Evolutionary conservation across 2,888 invertebrate species (phyloP).

Genomic region (Laothoe populi): DNA sequence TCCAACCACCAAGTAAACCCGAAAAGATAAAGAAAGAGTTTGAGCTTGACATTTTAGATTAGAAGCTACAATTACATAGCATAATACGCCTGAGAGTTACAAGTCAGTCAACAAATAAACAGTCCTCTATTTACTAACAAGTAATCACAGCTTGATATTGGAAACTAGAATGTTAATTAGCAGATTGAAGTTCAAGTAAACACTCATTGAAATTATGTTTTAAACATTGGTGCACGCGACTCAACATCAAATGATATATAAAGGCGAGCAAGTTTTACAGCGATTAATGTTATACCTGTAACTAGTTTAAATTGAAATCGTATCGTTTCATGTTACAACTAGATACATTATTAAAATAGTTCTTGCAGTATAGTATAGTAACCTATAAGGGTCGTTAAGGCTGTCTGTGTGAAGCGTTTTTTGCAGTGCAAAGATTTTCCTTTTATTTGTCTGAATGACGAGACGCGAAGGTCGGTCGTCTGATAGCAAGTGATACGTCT

Average conservation of each 20-base stretch:
- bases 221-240: constrained; percentile 26
- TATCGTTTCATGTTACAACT: not conserved
- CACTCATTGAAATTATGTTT: constrained; percentile 32
- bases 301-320: not conserved
- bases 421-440: too few relatives aligned
- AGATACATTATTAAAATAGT: too few relatives aligned
- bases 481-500: too few relatives aligned
- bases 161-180: constrained; percentile 35
- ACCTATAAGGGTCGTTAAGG: too few relatives aligned
- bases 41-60: too few relatives aligned
- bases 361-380: too few relatives aligned
- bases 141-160: constrained; percentile 33
- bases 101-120: constrained; percentile 35
- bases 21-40: too few relatives aligned
- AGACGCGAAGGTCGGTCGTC: too few relatives aligned
- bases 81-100: not conserved
- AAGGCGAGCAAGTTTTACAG: constrained; percentile 10
- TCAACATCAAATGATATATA: not conserved
- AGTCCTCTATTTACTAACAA: constrained; percentile 34
- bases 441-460: too few relatives aligned
- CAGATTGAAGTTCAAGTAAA: constrained; percentile 49
- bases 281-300: not conserved
- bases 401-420: too few relatives aligned
- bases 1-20: too few relatives aligned
- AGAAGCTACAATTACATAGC: not conserved